A percentile compares a stretch with the other conserved stretches of the same genome.
These are phyloP conservation scores for Eupsittula cactorum DNA, from an alignment of 2,113 vertebrate species.

Conservation along the genomic window DNA sequence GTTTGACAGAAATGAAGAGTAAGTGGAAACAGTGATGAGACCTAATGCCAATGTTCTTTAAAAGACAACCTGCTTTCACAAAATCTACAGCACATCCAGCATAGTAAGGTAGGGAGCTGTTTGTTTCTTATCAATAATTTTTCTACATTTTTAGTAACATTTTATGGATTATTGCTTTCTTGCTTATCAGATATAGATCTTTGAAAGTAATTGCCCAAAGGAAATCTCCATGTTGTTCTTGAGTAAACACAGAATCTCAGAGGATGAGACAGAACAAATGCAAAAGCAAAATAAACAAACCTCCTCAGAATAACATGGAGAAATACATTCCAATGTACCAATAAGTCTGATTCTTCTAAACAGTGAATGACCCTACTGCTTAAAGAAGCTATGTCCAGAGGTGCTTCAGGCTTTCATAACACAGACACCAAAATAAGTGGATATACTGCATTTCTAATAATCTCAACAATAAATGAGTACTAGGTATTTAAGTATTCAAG, in stretches of 20 bases:
- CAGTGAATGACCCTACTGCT: accelerated
- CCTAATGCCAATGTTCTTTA: background rate
- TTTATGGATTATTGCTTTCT: background rate
- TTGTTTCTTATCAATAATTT: background rate
- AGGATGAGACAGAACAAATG: background rate
- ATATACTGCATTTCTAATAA: background rate
- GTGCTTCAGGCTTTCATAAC: background rate
- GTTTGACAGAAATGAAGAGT: background rate
- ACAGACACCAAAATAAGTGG: background rate
- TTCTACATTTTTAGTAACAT: background rate
- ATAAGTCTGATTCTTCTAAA: background rate
- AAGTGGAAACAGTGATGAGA: background rate
- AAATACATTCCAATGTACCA: background rate
- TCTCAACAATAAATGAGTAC: background rate
- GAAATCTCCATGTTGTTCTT: background rate
- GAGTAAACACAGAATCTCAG: background rate
- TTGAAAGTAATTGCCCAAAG: background rate
- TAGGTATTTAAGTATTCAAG: background rate
- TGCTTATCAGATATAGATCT: background rate
- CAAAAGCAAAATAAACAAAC: background rate
- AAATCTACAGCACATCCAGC: background rate
- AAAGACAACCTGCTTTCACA: background rate
- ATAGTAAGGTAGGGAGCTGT: background rate
- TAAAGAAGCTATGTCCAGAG: background rate
- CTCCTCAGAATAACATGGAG: background rate